Percentiles rank a stretch among this genome's conserved stretches.
Conservation (phyloP, 1,140 invertebrate species). For the Drosophila auraria region DNA sequence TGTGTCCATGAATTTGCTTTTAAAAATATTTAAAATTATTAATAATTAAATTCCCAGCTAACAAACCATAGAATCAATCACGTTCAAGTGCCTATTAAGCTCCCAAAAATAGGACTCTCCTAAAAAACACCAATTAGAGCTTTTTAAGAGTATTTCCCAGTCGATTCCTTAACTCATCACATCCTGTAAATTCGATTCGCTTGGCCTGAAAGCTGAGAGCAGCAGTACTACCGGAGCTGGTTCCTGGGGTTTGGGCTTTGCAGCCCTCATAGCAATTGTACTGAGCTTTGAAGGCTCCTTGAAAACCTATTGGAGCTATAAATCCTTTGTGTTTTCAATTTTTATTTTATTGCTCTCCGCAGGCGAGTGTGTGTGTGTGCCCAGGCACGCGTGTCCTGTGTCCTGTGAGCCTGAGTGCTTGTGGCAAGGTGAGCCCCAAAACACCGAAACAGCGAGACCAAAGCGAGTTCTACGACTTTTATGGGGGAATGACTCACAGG, state of each 20-base stretch:
- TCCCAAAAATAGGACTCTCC: not conserved
- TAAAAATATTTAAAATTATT: too few species aligned
- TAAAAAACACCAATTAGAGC: too few species aligned
- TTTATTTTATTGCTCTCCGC: conserved; percentile 82
- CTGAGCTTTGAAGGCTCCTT: conserved; percentile 77
- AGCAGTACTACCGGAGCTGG: conserved; percentile 1
- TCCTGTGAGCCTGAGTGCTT: conserved; percentile 29
- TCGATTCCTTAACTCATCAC: not conserved
- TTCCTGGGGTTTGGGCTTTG: not conserved
- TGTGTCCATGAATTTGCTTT: too few species aligned
- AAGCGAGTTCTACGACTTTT: conserved; percentile 28
- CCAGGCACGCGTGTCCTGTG: conserved; percentile 24
- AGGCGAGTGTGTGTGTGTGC: conserved; percentile 41
- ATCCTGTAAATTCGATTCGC: conserved; percentile 33
- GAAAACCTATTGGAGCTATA: conserved; percentile 84
- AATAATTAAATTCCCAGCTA: not conserved
- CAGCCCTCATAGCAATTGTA: conserved; percentile 53
- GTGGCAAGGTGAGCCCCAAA: conserved; percentile 54
- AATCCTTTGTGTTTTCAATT: conserved; percentile 84
- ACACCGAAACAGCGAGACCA: conserved; percentile 26
- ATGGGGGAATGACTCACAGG: conserved; percentile 40
- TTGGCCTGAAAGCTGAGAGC: conserved; percentile 40
- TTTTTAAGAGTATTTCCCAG: conserved; percentile 1
- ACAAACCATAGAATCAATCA: not conserved
- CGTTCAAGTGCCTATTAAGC: not conserved